phyloP scores from a whole-genome alignment of 2,888 invertebrate genomes.

The Cantharis flavilabris region DNA sequence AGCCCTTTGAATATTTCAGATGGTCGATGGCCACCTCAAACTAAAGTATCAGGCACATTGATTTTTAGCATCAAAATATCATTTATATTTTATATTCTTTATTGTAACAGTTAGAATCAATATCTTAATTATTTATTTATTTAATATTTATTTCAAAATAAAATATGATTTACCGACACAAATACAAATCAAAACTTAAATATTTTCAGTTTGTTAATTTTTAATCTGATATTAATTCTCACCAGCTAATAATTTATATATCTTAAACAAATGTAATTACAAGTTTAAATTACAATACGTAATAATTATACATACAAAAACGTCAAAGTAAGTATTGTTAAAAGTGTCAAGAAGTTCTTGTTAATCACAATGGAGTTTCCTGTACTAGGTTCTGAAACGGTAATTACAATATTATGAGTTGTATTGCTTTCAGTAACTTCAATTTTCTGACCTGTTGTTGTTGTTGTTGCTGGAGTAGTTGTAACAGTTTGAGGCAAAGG shows the following conservation, averaged over 20 bases:
- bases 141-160: background rate
- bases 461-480: background rate
- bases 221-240: too few species aligned
- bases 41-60: too few species aligned
- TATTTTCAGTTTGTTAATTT: too few species aligned
- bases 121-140: background rate
- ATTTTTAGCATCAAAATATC: background rate
- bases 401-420: background rate
- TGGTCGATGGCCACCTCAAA: too few species aligned
- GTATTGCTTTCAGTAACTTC: background rate
- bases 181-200: background rate
- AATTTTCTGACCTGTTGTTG: slow-evolving; percentile 1
- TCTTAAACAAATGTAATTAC: too few species aligned
- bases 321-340: background rate
- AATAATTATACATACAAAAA: background rate
- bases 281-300: too few species aligned
- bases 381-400: slow-evolving; percentile 5
- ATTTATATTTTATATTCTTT: background rate
- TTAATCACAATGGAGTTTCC: background rate
- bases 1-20: too few species aligned
- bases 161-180: background rate
- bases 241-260: too few species aligned
- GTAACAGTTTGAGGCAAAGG: background rate
- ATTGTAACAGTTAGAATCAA: background rate
- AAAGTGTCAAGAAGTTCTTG: background rate